Base-by-base conservation (phyloP, 2,113 vertebrate genomes). In the Scytalopus superciliaris region DNA sequence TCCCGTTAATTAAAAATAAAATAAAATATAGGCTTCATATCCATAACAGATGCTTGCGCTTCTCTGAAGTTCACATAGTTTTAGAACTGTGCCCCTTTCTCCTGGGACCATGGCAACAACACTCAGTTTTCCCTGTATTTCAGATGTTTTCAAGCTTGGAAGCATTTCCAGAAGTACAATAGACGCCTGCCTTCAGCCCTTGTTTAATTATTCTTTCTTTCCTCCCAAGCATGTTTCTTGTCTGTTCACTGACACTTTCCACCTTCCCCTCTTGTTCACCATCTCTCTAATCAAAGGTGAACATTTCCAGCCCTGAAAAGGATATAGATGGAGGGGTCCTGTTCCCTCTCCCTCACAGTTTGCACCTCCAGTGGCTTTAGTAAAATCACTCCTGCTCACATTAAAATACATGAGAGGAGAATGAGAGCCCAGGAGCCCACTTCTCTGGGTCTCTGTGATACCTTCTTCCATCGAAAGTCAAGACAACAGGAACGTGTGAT, bases 1-100 rank as follows among this genome's bases (percentile, higher is more conserved):
- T 66, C 42, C 63, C 75, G 82, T 68, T 88, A 85, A 95, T 94
- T 87, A 91, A 96, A 94, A 90, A 77, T 73, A 67, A 94, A 92
- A 67, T 50, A 50, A 87, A 94, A 89, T 35, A 81, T 22, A 68
- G 50, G 57, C 81, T 73, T 93, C 66, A n/a, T 7, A 89, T 70
- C 59, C 55, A 14, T 64, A 69, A 80, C 23, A 88, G 52, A 77
- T 6, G 64, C 22, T 76, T 82, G n/a, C 4, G 3, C 33, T 73
- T 55, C 74, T 92, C 87, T 89, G 69, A 87, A 75, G 69, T 81
- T 96, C 69, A 60, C 66, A 84, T 44, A 37, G 57, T 79, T 81
- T 9, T 60, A 73, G 69, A 90, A 56, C 49, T 84, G 68, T 80
- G 73, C 52, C 52, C 6, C n/a, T 56, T 53, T 89, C 94, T 94